Evolutionary conservation across 2,888 invertebrate genomes (phyloP).

Genomic region (Meiosimyza decipiens): DNA sequence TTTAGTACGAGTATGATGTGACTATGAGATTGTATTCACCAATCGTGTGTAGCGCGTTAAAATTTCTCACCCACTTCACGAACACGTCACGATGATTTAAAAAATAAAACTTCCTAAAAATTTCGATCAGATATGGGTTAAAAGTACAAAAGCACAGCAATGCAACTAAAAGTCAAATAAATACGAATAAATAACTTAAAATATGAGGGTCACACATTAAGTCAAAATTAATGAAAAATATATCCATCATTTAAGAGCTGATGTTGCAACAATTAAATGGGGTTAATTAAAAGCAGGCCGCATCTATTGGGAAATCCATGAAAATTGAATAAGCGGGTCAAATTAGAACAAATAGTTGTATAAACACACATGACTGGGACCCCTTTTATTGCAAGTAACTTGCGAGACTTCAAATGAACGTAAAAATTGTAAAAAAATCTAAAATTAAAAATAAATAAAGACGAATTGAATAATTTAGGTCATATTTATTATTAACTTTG

Average conservation of each 20-base stretch:
- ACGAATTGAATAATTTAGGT: conserved; percentile 65
- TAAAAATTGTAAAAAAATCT: conserved; percentile 56
- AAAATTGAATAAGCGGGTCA: conserved; percentile 61
- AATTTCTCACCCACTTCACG: too few species aligned
- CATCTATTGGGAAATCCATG: conserved; percentile 35
- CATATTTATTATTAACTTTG: conserved; percentile 52
- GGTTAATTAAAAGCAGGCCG: conserved; percentile 41
- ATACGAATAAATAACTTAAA: conserved; percentile 25
- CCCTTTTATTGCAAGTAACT: conserved; percentile 49
- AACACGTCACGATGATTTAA: too few species aligned
- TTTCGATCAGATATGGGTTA: too few species aligned
- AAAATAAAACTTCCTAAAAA: too few species aligned
- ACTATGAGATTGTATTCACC: too few species aligned
- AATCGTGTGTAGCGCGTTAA: too few species aligned
- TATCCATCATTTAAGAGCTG: conserved; percentile 62
- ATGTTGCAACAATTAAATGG: conserved; percentile 54
- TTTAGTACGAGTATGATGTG: too few species aligned
- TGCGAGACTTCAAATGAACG: neutral
- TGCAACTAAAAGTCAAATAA: conserved; percentile 5
- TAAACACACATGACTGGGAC: conserved; percentile 53
- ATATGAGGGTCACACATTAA: conserved; percentile 59
- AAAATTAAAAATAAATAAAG: conserved; percentile 65
- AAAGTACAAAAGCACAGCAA: too few species aligned
- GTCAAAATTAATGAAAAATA: conserved; percentile 60
- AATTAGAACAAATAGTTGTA: conserved; percentile 63